phyloP scores from a whole-genome alignment of 2,888 invertebrate species.

The Operophtera brumata region DNA sequence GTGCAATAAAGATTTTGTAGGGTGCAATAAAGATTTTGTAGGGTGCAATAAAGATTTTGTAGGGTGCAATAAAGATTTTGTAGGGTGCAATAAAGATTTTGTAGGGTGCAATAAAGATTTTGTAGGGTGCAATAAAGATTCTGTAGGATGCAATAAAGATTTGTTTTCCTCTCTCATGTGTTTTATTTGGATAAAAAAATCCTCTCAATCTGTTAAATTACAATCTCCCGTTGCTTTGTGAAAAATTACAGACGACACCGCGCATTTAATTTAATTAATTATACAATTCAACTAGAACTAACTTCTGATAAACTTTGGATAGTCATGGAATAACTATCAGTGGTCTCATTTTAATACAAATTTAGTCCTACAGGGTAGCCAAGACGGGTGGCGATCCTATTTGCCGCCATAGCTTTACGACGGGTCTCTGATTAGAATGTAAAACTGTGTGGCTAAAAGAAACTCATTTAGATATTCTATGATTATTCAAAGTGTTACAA shows the following conservation, averaged over 20 bases:
- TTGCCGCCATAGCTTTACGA: too few species aligned
- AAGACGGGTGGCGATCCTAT: neutral
- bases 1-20: too few species aligned
- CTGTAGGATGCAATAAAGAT: too few species aligned
- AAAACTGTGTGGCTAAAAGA: neutral
- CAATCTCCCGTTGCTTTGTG: constrained; percentile 51
- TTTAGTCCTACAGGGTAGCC: neutral
- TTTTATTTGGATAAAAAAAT: constrained; percentile 62
- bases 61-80: too few species aligned
- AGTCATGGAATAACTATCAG: constrained; percentile 5
- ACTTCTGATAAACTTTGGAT: constrained; percentile 8
- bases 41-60: too few species aligned
- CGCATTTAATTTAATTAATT: constrained; percentile 39
- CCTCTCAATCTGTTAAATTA: constrained; percentile 55
- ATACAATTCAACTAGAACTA: constrained; percentile 19
- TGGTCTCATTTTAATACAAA: neutral
- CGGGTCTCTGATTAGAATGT: too few species aligned
- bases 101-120: too few species aligned
- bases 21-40: too few species aligned
- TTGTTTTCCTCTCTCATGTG: constrained; percentile 46
- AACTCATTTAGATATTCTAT: neutral
- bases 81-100: too few species aligned
- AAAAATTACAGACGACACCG: constrained; percentile 65
- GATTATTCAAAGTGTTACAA: constrained; percentile 13
- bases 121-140: too few species aligned